Evolutionary conservation across 1,140 invertebrate genomes (phyloP).

Genomic region (Listronotus bonariensis): DNA sequence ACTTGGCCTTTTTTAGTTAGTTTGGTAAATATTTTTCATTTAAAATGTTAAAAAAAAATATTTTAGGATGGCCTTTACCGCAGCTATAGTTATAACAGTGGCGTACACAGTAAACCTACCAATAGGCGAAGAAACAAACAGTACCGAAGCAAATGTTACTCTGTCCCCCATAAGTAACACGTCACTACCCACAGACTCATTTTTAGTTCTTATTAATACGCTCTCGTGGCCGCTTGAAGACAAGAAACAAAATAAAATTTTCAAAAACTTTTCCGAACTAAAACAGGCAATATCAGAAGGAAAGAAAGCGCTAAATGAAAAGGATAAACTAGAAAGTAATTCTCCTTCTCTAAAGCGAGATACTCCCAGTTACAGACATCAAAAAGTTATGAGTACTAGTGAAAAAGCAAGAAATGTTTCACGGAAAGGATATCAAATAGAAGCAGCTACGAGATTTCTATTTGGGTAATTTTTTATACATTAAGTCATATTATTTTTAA

Average conservation of each 20-base stretch:
- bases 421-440: conserved; percentile 65
- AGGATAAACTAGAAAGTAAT: conserved; percentile 60
- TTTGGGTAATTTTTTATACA: conserved; percentile 47
- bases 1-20: too few species aligned
- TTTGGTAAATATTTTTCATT: too few species aligned
- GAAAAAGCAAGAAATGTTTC: conserved; percentile 63
- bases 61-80: conserved; percentile 55
- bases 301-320: conserved; percentile 60
- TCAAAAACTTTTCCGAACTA: conserved; percentile 47
- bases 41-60: too few species aligned
- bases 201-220: conserved; percentile 23
- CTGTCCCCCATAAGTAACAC: conserved; percentile 12
- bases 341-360: conserved; percentile 58
- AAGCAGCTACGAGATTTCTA: conserved; percentile 67
- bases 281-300: conserved; percentile 60
- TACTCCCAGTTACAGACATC: conserved; percentile 70
- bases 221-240: conserved; percentile 39
- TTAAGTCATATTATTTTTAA: conserved; percentile 1
- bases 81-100: conserved; percentile 60
- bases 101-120: conserved; percentile 59
- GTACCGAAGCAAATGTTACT: conserved; percentile 13
- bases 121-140: conserved; percentile 26
- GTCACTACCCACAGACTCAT: conserved; percentile 8
- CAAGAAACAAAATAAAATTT: conserved; percentile 23
- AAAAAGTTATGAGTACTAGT: conserved; percentile 67